Conservation (phyloP, 2,113 vertebrate species). For the Semnopithecus entellus region DNA sequence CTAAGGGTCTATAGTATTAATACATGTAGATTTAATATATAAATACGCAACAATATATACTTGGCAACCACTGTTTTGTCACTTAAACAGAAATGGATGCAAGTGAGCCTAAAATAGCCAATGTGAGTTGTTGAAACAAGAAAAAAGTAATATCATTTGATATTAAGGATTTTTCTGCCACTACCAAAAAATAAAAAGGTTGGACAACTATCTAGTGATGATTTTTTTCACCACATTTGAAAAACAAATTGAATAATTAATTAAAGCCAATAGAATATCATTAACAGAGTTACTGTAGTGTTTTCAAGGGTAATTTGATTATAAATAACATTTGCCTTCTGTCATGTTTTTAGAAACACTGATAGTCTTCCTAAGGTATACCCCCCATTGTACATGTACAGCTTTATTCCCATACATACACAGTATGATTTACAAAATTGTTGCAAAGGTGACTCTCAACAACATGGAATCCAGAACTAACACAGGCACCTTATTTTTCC, state of each 20-base stretch:
- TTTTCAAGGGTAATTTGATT: not conserved
- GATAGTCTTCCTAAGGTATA: not conserved
- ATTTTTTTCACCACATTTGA: not conserved
- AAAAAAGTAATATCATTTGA: not conserved
- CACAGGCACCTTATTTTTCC: fast-evolving
- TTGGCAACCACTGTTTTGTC: not conserved
- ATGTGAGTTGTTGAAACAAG: not conserved
- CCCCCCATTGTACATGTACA: not conserved
- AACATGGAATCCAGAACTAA: not conserved
- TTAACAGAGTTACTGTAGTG: not conserved
- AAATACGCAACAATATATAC: not conserved
- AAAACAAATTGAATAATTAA: not conserved
- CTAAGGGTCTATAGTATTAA: not conserved
- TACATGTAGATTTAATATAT: not conserved
- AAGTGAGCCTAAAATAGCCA: not conserved
- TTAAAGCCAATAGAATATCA: not conserved
- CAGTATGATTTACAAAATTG: not conserved
- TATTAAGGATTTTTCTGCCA: not conserved
- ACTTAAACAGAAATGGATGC: not conserved
- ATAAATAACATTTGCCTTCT: not conserved
- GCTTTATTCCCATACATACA: not conserved
- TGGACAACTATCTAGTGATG: not conserved
- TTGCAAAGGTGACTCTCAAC: not conserved
- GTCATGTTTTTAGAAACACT: not conserved
- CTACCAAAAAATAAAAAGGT: not conserved